phyloP scores from a whole-genome alignment of 2,888 invertebrate species.

The Dicyrtomina minuta region DNA sequence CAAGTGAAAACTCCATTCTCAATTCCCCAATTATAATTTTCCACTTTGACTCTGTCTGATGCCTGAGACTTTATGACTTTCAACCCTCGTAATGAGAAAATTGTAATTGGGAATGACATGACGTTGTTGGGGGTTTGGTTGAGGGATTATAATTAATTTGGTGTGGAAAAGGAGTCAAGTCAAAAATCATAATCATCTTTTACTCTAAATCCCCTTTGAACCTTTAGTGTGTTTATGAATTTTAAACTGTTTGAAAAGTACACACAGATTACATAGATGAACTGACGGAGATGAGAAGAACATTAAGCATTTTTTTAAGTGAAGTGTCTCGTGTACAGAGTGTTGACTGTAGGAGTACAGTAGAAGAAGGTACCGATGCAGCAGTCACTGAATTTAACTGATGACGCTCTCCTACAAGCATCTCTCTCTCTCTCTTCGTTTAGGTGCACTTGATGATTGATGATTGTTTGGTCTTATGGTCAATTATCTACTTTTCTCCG shows the following conservation, averaged over 20 bases:
- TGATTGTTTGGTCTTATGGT: background rate
- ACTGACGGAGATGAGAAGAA: background rate
- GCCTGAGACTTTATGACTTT: too few species aligned
- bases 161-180: background rate
- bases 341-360: too few species aligned
- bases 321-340: background rate
- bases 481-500: background rate
- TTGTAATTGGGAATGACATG: conserved; percentile 10
- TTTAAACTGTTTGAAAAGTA: background rate
- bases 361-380: too few species aligned
- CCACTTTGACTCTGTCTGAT: background rate
- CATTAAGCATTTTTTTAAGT: too few species aligned
- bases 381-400: too few species aligned
- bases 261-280: background rate
- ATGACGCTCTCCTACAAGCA: too few species aligned
- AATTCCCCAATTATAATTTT: background rate
- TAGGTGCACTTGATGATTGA: conserved; percentile 6
- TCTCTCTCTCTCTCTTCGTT: too few species aligned
- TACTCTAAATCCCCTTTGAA: conserved; percentile 6
- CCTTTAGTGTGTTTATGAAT: background rate
- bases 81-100: conserved; percentile 3
- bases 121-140: too few species aligned
- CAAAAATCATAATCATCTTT: too few species aligned
- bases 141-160: conserved; percentile 20
- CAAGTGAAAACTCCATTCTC: background rate